Evolutionary conservation across 1,140 invertebrate species (phyloP), one percentile per base, ranked within the genome.

Genomic region (Camponotus pennsylvanicus): DNA sequence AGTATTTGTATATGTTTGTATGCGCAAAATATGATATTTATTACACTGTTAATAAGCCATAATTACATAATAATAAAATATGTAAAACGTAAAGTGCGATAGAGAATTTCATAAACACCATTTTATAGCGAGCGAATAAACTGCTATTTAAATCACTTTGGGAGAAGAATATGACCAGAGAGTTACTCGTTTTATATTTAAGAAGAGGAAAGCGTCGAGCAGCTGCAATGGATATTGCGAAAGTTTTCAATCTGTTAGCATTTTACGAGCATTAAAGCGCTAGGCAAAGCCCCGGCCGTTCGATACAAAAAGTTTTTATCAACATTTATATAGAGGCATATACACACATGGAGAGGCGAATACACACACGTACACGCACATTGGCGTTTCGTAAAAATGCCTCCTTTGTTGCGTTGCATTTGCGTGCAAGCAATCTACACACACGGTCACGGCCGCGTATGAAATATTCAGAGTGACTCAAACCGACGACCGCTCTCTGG

Each of bases 201-300:
- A 86, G 75, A 73, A 85, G 77, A 70, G 40, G 49, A 52, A 87
- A 69, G 73, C 67, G 52, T 21, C 45, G 57, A 40, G 32, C 88
- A 80, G 45, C 42, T 86, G 67, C 66, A 55, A 55, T 34, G 73
- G 55, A 89, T 79, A 90, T 90, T 90, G 86, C 86, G 15, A 85
- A 90, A 90, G 88, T 90, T 90, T 77, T 32, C 42, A 76, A 80
- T 83, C 40, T 73, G 40, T 71, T 45, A 37, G 40, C 76, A 59
- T 64, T 78, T 52, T 18, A 61, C 67, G 49, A 71, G 6, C 21
- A 32, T 63, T 69, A 42, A 61, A 85, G 37, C 75, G 75, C 57
- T 76, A 80, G 52, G 85, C 69, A 73, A 83, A 52, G 66, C n/a
- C 37, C 15, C 15, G 76, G 69, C 82, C 70, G 84, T 77, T 76